Conservation (phyloP, 1,140 invertebrate genomes). For the Mactra quadrangularis region DNA sequence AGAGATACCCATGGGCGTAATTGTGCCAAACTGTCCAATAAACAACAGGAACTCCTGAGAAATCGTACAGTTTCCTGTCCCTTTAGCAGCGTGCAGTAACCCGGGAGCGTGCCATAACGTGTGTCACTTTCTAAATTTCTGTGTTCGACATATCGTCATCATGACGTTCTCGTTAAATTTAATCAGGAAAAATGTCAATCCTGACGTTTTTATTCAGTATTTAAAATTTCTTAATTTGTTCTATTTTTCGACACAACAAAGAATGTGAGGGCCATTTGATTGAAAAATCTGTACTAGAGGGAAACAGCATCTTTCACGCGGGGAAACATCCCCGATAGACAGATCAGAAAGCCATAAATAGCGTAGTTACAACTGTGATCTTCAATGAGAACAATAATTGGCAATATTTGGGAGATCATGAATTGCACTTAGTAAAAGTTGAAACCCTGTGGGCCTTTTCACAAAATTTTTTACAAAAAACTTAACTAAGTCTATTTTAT, state of each 20-base stretch:
- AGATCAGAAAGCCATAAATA: too few relatives aligned
- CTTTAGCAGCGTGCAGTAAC: slow-evolving; percentile 19
- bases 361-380: too few relatives aligned
- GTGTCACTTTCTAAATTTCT: slow-evolving; percentile 16
- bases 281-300: too few relatives aligned
- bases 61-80: slow-evolving; percentile 10
- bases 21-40: not conserved
- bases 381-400: too few relatives aligned
- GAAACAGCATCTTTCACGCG: too few relatives aligned
- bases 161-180: slow-evolving; percentile 32
- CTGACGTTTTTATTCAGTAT: slow-evolving; percentile 44
- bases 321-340: too few relatives aligned
- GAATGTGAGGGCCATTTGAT: not conserved
- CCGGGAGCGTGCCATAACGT: not conserved
- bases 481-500: too few relatives aligned
- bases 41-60: slow-evolving; percentile 22
- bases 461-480: too few relatives aligned
- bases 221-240: slow-evolving; percentile 21
- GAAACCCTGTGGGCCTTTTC: too few relatives aligned
- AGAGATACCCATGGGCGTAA: too few relatives aligned
- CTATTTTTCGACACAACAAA: slow-evolving; percentile 14
- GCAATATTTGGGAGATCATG: too few relatives aligned
- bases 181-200: slow-evolving; percentile 51
- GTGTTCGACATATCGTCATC: not conserved
- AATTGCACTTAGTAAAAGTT: too few relatives aligned